Evolutionary conservation across 2,797 vertebrate species (phyloP), one percentile per base, ranked within the genome.

Genomic region (Corythornis leucogaster): DNA sequence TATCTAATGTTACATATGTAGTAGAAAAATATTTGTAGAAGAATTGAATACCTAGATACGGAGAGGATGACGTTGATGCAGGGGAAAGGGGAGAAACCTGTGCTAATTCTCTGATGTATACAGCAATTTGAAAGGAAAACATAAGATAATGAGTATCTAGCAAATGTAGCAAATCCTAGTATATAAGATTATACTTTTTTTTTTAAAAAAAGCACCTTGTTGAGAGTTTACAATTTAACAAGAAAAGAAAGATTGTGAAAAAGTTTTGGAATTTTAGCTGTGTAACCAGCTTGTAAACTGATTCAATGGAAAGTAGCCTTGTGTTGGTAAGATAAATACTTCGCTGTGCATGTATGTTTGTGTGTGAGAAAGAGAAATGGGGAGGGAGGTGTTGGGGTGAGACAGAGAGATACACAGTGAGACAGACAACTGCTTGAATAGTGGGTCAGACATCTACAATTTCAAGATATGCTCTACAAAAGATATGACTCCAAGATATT

Each of bases 1-100:
- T 90, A 85, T 87, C 61, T 75, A 84, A 92, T n/a, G 16, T 66
- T 93, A 93, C 80, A 76, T 86, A 87, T 76, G 69, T 53, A 80
- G n/a, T 30, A 74, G 66, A 40, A 62, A 43, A 71, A 24, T 6
- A 66, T 53, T 86, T 84, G 40, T 35, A 82, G 48, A 90, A 67
- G 43, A 91, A 76, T 55, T 67, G 59, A 45, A 25, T 64, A 42
- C 28, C 17, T 57, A 54, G 30, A 38, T 87, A 71, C 14, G 20
- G 35, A 43, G 35, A 87, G 46, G 26, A 74, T 31, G n/a, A 81
- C 73, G 48, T 15, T 21, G n/a, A 62, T 89, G 9, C 12, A 38
- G 30, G 15, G 20, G 38, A 71, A 80, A 55, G 14, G 35, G 31
- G 11, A 81, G 38, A 70, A 82, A 53, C 53, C 45, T 67, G 11